Base-by-base conservation (phyloP, 53 echinoderm and acorn worm genomes). In the Stichopus horrens region DNA sequence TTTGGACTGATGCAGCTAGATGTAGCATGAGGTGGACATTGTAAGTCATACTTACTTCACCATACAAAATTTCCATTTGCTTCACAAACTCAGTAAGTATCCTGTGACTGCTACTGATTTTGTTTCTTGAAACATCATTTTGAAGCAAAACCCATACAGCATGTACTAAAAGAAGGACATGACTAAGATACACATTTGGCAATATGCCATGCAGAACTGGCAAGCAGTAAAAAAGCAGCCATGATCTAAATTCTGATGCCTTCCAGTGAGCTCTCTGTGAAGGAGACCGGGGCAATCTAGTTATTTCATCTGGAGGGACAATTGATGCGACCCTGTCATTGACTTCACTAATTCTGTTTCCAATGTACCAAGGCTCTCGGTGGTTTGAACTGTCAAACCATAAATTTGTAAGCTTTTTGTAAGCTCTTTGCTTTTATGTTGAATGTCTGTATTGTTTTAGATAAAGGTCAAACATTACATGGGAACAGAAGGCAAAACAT, bases 1-100 rank as follows among this genome's bases (percentile, higher is more conserved):
- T 21, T 52, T 9, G 65, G 7, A 86, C 89, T 57, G 77, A 71
- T 5, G 86, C 89, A 60, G 92, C 85, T 7, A 92, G 63, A 77
- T 92, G 92, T n/a, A 77, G 51, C 89, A 92, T 57, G 11, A 86
- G 66, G 77, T 92, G 92, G 19, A 92, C 73, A 80, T 92, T 92
- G 14, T 89, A 86, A 22, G 86, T 75, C 68, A 77, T 86, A 55
- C 89, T 78, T 52, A 23, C 52, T 54, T 54, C 21, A 54, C 86
- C 84, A 58, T 92, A 89, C 23, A 92, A 56, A 55, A 4, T 11
- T 54, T 89, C 86, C 67, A 92, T 85, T 22, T 73, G 65, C 18
- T 57, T 59, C 8, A 92, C 92, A 92, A 92, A 92, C 37, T 86
- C 79, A 5, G 59, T 23, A 23, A 89, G 65, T 55, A 73, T 88